phyloP scores from a whole-genome alignment of 2,113 vertebrate species.

The Tapirus terrestris region DNA sequence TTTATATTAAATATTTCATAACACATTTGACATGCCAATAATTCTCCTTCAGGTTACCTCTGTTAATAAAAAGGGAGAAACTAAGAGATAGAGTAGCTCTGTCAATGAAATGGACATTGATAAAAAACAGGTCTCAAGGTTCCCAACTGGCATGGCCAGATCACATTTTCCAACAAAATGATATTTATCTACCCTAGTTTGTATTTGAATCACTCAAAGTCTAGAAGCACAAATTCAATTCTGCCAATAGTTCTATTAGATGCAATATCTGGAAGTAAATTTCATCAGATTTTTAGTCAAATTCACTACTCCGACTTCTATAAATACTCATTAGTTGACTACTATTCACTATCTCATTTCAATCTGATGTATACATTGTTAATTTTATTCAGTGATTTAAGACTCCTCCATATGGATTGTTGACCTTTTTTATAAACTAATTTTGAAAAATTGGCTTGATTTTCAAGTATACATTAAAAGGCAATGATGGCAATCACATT shows the following conservation, averaged over 20 bases:
- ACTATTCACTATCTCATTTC: background rate
- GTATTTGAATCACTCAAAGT: background rate
- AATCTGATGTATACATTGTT: constrained; percentile 33
- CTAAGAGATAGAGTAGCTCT: background rate
- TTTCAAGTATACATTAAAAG: constrained; percentile 63
- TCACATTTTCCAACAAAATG: background rate
- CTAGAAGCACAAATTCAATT: background rate
- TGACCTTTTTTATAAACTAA: background rate
- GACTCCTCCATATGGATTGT: background rate
- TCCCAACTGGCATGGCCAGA: background rate
- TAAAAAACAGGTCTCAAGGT: background rate
- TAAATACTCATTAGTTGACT: constrained; percentile 47
- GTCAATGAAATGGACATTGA: background rate
- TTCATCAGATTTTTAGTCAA: background rate
- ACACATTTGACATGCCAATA: background rate
- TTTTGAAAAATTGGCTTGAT: constrained; percentile 61
- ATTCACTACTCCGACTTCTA: background rate
- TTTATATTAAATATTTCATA: constrained; percentile 21
- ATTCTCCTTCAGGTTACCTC: background rate
- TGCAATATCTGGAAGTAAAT: background rate
- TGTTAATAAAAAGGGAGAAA: background rate
- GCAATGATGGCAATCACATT: constrained; percentile 33
- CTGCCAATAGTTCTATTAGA: background rate
- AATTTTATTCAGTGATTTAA: constrained; percentile 36
- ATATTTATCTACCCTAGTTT: background rate